Base-by-base conservation (phyloP, 92 coral and sea anemone species). In the Actinernus sp. region DNA sequence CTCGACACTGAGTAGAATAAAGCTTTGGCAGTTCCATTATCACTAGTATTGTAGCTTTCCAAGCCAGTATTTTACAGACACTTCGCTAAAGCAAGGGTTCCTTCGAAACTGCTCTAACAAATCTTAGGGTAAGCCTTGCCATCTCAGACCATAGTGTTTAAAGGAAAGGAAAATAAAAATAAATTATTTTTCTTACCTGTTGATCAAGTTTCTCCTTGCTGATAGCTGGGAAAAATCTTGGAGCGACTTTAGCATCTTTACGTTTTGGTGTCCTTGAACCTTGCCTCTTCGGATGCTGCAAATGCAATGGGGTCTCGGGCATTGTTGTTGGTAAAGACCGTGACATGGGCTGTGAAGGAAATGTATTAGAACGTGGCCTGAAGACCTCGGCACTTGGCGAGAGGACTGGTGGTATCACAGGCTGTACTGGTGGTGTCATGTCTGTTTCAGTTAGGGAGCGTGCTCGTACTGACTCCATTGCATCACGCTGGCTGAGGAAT, bases 321-420 rank as follows among this genome's bases (percentile, higher is more conserved):
- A 94, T 95, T 6, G 83, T 31, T 6, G 98, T 84, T 1, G 98
- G 98, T 4, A 94, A 92, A 16, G 98, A 94, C 23, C 93, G 65
- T 11, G 98, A 94, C 41, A 34, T 34, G 0, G 81, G 88, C 26
- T 90, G 89, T 2, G 81, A 0, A 0, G 97, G 97, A 3, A 87
- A 65, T 28, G 98, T 94, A 71, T 64, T 83, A 20, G 98, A 72
- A 14, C 98, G 92, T 17, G 98, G 98, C 32, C 98, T 82, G 79
- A 94, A 94, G n/a, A 92, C 95, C 37, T 92, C 97, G 26, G 98
- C 98, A 65, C 81, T 91, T 3, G 98, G 98, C 17, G 98, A 94
- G 16, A 94, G 76, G 16, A 91, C 65, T 3, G 85, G 53, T 17
- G 65, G 59, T 13, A 86, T 92, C 17, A 91, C 92, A 18, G 92